A percentile compares a stretch with the other conserved stretches of the same genome.
These are phyloP conservation scores for Pampus argenteus DNA, from an alignment of 2,797 vertebrate genomes.

Conservation along the genomic window DNA sequence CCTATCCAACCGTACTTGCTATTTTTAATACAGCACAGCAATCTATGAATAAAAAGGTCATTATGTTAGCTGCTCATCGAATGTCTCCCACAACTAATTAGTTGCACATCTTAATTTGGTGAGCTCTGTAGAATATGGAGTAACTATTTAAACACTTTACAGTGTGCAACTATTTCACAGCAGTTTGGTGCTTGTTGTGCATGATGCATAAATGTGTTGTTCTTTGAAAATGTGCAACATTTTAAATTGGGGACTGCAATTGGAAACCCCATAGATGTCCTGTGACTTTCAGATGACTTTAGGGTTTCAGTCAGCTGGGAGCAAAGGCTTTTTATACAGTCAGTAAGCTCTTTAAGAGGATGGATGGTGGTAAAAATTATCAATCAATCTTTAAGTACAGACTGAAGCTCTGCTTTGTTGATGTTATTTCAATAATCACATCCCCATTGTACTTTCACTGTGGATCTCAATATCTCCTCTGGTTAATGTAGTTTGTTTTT, in stretches of 20 bases:
- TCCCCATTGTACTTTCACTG: slow-evolving; percentile 8
- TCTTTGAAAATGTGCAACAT: neutral
- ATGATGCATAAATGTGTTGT: slow-evolving; percentile 2
- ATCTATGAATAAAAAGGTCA: neutral
- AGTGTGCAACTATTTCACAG: neutral
- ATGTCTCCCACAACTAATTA: slow-evolving; percentile 1
- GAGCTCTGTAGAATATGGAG: slow-evolving; percentile 4
- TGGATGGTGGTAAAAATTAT: slow-evolving; percentile 8
- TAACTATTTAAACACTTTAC: slow-evolving; percentile 12
- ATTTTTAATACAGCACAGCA: neutral
- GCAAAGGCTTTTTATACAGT: slow-evolving; percentile 15
- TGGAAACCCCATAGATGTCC: slow-evolving; percentile 5
- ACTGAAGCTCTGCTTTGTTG: slow-evolving; percentile 2
- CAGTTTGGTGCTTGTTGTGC: neutral
- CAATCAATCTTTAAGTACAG: neutral
- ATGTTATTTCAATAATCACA: neutral
- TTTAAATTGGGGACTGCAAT: slow-evolving; percentile 14
- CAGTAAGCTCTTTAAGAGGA: slow-evolving; percentile 4
- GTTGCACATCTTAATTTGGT: slow-evolving; percentile 6
- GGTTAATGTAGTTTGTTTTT: neutral
- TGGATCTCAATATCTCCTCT: neutral
- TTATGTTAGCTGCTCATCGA: neutral
- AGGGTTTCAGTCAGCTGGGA: slow-evolving; percentile 16
- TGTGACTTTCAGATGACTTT: slow-evolving; percentile 13
- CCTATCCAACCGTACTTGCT: neutral